These are phyloP conservation scores for Noctua janthe DNA, from an alignment of 2,888 invertebrate species.

Conservation along the genomic window DNA sequence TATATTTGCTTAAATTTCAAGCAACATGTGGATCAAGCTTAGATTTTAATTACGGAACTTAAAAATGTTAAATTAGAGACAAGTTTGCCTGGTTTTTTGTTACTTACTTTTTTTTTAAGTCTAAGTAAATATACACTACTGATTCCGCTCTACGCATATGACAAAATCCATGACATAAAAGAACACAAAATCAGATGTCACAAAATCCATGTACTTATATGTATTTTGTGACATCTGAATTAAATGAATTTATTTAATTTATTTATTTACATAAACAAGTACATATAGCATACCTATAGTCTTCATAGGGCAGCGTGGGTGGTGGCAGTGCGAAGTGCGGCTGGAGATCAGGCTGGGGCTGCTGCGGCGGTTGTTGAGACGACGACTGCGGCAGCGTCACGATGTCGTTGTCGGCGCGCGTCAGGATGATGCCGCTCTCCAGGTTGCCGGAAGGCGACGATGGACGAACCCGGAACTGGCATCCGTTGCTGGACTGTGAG, in stretches of 20 bases:
- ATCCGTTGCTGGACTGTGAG: slow-evolving; percentile 71
- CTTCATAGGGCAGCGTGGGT: slow-evolving; percentile 80
- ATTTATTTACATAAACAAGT: background rate
- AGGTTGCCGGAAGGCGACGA: slow-evolving; percentile 75
- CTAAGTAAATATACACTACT: background rate
- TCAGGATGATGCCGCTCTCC: slow-evolving; percentile 62
- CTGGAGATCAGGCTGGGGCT: slow-evolving; percentile 74
- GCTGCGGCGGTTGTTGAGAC: slow-evolving; percentile 45
- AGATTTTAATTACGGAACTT: too few relatives aligned
- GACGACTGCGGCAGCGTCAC: slow-evolving; percentile 59
- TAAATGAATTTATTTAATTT: too few relatives aligned
- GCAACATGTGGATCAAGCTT: background rate
- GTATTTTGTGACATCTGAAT: too few relatives aligned
- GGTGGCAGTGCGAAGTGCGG: slow-evolving; percentile 81
- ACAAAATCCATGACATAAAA: too few relatives aligned
- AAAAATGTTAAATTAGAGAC: background rate
- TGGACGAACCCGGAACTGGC: slow-evolving; percentile 81
- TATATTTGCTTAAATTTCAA: background rate
- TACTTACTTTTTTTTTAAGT: background rate
- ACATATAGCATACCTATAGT: slow-evolving; percentile 72
- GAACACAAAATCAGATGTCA: too few relatives aligned
- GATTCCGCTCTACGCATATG: background rate
- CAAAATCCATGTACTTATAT: too few relatives aligned
- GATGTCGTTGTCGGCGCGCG: slow-evolving; percentile 58
- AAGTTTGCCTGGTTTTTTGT: background rate